Evolutionary conservation across 2,888 invertebrate species (phyloP).

Genomic region (Drosophila hamatofila): DNA sequence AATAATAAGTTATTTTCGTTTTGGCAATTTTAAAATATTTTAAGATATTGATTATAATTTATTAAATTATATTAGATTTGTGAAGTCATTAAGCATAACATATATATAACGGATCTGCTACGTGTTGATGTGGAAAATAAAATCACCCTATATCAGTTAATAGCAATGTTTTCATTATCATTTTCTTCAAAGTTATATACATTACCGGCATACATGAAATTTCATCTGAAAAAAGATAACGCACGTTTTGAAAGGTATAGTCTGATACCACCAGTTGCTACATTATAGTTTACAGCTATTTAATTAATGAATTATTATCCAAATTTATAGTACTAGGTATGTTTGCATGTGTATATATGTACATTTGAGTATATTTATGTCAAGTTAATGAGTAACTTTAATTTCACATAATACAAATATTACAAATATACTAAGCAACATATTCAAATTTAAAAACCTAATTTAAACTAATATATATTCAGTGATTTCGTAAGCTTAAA

Average conservation of each 20-base stretch:
- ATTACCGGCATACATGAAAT: slow-evolving; percentile 53
- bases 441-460: slow-evolving; percentile 55
- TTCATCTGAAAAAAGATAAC: slow-evolving; percentile 51
- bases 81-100: not conserved
- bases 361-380: slow-evolving; percentile 58
- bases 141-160: slow-evolving; percentile 38
- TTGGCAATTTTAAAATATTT: not conserved
- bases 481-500: slow-evolving; percentile 41
- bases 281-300: slow-evolving; percentile 50
- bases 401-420: slow-evolving; percentile 80
- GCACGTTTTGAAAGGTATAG: slow-evolving; percentile 60
- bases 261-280: slow-evolving; percentile 50
- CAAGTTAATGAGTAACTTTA: slow-evolving; percentile 41
- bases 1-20: slow-evolving; percentile 1
- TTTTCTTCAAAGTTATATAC: slow-evolving; percentile 54
- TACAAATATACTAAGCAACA: slow-evolving; percentile 75
- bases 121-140: slow-evolving; percentile 10
- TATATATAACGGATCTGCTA: not conserved
- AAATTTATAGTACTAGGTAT: slow-evolving; percentile 44
- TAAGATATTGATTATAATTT: not conserved
- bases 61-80: not conserved
- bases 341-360: slow-evolving; percentile 50
- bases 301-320: slow-evolving; percentile 30
- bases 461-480: slow-evolving; percentile 57
- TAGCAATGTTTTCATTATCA: slow-evolving; percentile 69